Evolutionary conservation across 1,140 invertebrate genomes (phyloP).

Genomic region (Globodera rostochiensis): DNA sequence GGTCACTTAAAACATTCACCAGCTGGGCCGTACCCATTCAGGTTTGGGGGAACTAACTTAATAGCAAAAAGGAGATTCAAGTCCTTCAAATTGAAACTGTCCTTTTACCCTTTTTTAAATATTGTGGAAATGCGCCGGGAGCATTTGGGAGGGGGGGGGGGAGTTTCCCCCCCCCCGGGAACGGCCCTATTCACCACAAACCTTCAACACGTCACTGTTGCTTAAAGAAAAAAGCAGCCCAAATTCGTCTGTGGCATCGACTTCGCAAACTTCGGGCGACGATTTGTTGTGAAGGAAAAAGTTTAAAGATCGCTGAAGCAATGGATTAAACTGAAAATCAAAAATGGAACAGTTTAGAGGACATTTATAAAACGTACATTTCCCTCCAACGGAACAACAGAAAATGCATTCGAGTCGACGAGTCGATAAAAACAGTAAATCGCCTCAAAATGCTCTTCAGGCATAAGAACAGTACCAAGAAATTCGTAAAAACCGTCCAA

Average conservation of each 20-base stretch:
- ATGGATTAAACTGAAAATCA: constrained; percentile 37
- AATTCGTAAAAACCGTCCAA: constrained; percentile 40
- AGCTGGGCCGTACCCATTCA: too few species aligned
- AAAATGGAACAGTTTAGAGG: neutral
- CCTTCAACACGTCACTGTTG: constrained; percentile 9
- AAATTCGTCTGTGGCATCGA: constrained; percentile 7
- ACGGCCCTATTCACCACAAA: neutral
- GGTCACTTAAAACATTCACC: neutral
- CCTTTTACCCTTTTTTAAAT: too few species aligned
- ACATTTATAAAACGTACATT: constrained; percentile 22
- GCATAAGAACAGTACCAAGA: constrained; percentile 30
- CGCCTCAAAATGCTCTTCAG: constrained; percentile 38
- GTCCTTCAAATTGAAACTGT: too few species aligned
- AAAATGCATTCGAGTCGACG: constrained; percentile 37
- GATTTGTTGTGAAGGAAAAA: constrained; percentile 9
- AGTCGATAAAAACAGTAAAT: constrained; percentile 40
- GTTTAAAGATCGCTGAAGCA: constrained; percentile 35
- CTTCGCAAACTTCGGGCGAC: neutral
- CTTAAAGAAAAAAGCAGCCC: constrained; percentile 8
- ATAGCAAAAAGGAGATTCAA: neutral
- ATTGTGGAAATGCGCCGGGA: too few species aligned
- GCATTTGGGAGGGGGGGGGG: too few species aligned
- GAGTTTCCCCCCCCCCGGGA: too few species aligned
- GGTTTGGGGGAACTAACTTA: neutral
- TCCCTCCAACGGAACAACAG: constrained; percentile 37